Evolutionary conservation across 2,797 vertebrate genomes (phyloP).

Genomic region (Petrocephalus schoutedeni): DNA sequence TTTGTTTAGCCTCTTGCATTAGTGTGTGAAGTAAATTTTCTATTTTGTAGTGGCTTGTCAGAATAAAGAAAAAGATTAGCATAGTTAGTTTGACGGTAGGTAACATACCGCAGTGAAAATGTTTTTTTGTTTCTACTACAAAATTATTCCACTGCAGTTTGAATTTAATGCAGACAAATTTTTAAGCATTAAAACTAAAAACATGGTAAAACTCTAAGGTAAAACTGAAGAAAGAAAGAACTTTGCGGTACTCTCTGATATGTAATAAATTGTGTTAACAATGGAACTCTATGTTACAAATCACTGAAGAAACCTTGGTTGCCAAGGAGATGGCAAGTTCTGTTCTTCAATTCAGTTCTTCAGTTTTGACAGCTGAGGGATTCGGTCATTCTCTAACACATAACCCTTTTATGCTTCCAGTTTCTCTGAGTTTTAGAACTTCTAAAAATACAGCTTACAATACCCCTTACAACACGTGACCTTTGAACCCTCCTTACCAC

Average conservation of each 20-base stretch:
- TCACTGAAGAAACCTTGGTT: constrained; percentile 36
- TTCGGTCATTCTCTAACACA: constrained; percentile 44
- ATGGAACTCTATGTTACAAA: constrained; percentile 29
- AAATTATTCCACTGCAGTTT: not conserved
- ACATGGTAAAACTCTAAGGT: not conserved
- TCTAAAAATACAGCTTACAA: constrained; percentile 39
- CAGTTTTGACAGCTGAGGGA: constrained; percentile 30
- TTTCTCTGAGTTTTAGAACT: constrained; percentile 32
- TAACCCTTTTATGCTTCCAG: constrained; percentile 48
- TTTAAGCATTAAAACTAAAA: not conserved
- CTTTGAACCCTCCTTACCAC: constrained; percentile 48
- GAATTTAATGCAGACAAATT: not conserved
- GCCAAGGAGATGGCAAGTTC: constrained; percentile 43
- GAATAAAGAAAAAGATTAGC: not conserved
- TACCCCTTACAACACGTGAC: constrained; percentile 38
- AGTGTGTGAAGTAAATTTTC: not conserved
- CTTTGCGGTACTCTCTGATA: not conserved
- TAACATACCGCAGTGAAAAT: not conserved
- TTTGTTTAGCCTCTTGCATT: not conserved
- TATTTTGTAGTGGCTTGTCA: not conserved
- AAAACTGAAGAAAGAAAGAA: not conserved
- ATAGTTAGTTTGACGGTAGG: not conserved
- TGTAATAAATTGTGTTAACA: not conserved
- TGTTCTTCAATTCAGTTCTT: constrained; percentile 24
- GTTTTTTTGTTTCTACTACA: not conserved